Evolutionary conservation across 2,797 vertebrate genomes (phyloP).

Genomic region (Merluccius polli): DNA sequence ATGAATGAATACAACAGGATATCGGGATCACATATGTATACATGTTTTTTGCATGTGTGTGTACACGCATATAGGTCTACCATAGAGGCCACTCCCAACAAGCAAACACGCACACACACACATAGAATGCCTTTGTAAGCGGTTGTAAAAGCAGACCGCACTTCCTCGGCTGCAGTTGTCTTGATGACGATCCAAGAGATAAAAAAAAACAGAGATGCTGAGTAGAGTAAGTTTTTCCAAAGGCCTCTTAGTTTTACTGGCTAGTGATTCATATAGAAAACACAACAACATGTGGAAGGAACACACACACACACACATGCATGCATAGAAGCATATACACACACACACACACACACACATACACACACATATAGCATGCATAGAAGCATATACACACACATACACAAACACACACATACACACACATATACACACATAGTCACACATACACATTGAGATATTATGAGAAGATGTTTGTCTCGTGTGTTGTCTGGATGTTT

Average conservation of each 20-base stretch:
- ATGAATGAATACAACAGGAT: too few species aligned
- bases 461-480: too few species aligned
- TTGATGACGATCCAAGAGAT: not conserved
- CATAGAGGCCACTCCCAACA: not conserved
- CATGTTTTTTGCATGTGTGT: too few species aligned
- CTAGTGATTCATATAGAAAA: not conserved
- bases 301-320: not conserved
- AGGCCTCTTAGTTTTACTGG: not conserved
- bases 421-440: too few species aligned
- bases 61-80: too few species aligned
- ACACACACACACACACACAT: too few species aligned
- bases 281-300: not conserved
- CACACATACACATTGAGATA: too few species aligned
- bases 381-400: too few species aligned
- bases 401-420: too few species aligned
- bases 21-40: too few species aligned
- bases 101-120: not conserved
- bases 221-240: not conserved
- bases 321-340: too few species aligned
- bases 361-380: not conserved
- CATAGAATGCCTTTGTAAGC: not conserved
- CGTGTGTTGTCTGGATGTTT: too few species aligned
- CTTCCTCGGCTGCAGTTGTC: not conserved
- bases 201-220: not conserved
- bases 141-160: not conserved